A percentile compares a stretch with the other conserved stretches of the same genome.
Evolutionary conservation across 1,140 invertebrate species (phyloP).

Genomic region (Condylostylus longicornis): DNA sequence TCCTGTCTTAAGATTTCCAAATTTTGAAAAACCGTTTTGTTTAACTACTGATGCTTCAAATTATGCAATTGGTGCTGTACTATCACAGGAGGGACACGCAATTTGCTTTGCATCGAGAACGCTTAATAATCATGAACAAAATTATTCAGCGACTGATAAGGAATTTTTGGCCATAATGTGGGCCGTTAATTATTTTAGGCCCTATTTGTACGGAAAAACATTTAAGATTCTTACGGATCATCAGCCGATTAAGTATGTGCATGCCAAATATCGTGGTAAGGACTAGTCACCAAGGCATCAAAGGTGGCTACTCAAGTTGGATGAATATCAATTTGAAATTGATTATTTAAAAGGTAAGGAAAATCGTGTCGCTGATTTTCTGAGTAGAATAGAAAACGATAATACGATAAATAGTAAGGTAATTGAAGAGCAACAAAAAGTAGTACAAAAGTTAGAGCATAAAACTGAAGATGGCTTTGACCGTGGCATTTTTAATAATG

Average conservation of each 20-base stretch:
- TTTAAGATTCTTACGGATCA: slow-evolving; percentile 39
- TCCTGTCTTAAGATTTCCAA: no score
- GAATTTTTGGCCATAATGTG: slow-evolving; percentile 24
- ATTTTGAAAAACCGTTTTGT: slow-evolving; percentile 10
- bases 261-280: slow-evolving; percentile 14
- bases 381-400: no score
- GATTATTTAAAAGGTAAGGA: slow-evolving; percentile 17
- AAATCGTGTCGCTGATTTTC: slow-evolving; percentile 23
- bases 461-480: no score
- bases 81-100: slow-evolving; percentile 13
- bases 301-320: slow-evolving; percentile 20
- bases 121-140: slow-evolving; percentile 17
- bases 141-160: slow-evolving; percentile 20
- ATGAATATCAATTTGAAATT: slow-evolving; percentile 26
- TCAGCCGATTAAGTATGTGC: slow-evolving; percentile 34
- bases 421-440: no score
- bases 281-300: no score
- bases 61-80: slow-evolving; percentile 18
- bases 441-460: no score
- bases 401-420: no score
- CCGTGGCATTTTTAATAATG: no score
- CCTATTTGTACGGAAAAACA: slow-evolving; percentile 33
- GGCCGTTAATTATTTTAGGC: slow-evolving; percentile 31
- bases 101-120: slow-evolving; percentile 13
- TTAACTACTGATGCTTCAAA: slow-evolving; percentile 17